Evolutionary conservation across 2,888 invertebrate species (phyloP).

Genomic region (Parochlus steinenii): DNA sequence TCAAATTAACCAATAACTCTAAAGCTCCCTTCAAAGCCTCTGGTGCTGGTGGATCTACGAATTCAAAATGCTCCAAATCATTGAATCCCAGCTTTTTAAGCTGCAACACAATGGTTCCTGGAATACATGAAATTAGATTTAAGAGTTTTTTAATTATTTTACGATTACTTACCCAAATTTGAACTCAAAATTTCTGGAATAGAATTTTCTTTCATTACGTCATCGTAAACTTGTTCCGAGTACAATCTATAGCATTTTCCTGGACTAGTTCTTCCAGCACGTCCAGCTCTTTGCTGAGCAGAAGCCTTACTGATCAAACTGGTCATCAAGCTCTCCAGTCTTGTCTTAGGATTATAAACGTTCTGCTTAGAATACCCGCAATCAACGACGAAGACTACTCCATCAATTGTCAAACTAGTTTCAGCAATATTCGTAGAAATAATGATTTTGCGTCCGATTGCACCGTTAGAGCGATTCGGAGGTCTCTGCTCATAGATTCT

Average conservation of each 20-base stretch:
- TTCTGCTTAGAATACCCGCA: slow-evolving; percentile 80
- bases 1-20: slow-evolving; percentile 91
- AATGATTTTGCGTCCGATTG: slow-evolving; percentile 56
- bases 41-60: slow-evolving; percentile 99
- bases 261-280: slow-evolving; percentile 67
- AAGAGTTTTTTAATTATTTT: neutral
- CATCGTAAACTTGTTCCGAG: slow-evolving; percentile 62
- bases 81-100: slow-evolving; percentile 94
- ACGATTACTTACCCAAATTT: slow-evolving; percentile 10
- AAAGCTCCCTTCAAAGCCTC: too few species aligned
- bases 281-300: slow-evolving; percentile 68
- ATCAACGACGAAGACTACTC: slow-evolving; percentile 76
- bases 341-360: slow-evolving; percentile 35
- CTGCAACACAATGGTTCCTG: slow-evolving; percentile 91
- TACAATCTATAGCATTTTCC: slow-evolving; percentile 69
- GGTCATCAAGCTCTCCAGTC: slow-evolving; percentile 68
- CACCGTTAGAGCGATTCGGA: slow-evolving; percentile 46
- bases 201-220: slow-evolving; percentile 76
- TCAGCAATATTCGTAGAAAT: slow-evolving; percentile 66
- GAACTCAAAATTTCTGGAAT: slow-evolving; percentile 60
- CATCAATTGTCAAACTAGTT: slow-evolving; percentile 95
- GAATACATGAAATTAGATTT: slow-evolving; percentile 38
- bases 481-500: slow-evolving; percentile 52
- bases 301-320: slow-evolving; percentile 77
- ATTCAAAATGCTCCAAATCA: slow-evolving; percentile 98